These are phyloP conservation scores for Tipula lateralis DNA, from an alignment of 2,888 invertebrate species.

Conservation along the genomic window DNA sequence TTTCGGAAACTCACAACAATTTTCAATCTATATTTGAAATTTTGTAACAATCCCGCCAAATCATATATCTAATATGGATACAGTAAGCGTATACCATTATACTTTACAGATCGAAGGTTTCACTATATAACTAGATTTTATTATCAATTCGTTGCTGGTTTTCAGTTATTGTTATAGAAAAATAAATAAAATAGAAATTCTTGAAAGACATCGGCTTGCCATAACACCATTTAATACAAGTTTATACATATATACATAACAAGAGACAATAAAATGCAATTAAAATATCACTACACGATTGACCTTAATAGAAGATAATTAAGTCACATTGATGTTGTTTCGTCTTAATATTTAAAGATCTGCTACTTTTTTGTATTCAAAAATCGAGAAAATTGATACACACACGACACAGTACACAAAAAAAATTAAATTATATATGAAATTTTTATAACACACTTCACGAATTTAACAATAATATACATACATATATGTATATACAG, in stretches of 20 bases:
- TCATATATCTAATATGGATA: neutral
- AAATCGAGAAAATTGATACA: neutral
- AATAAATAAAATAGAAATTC: neutral
- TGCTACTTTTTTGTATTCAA: neutral
- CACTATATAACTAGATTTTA: conserved; percentile 4
- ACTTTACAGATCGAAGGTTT: neutral
- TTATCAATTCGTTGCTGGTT: neutral
- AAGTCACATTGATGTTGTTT: neutral
- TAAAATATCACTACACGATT: neutral
- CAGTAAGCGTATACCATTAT: neutral
- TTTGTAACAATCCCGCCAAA: neutral
- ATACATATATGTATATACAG: too few relatives aligned
- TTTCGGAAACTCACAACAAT: neutral
- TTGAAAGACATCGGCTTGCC: neutral
- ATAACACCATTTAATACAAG: neutral
- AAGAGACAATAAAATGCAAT: neutral
- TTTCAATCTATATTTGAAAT: neutral
- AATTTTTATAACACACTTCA: neutral
- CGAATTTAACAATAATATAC: neutral
- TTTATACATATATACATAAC: neutral
- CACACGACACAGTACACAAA: neutral
- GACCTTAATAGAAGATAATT: neutral
- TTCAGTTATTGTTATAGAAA: neutral
- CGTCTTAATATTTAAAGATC: neutral
- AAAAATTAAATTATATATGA: neutral